phyloP scores from a whole-genome alignment of 2,888 invertebrate genomes.

The Ctenicera cuprea region DNA sequence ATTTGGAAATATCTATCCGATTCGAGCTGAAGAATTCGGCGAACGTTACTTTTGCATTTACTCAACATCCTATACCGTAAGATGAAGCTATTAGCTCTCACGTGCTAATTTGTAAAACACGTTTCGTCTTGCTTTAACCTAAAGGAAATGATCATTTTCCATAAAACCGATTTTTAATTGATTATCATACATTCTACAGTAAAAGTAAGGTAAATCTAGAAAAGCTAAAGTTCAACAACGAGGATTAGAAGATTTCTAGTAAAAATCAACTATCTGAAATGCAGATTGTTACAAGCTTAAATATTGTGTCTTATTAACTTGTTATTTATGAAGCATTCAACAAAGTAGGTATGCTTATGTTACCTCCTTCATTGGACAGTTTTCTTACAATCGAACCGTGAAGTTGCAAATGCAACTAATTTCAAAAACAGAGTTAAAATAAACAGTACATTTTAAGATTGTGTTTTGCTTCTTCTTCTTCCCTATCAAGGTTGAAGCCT shows the following conservation, averaged over 20 bases:
- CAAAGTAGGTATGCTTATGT: not conserved
- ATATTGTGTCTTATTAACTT: not conserved
- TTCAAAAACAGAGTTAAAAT: too few species aligned
- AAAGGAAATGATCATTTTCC: not conserved
- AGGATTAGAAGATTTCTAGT: not conserved
- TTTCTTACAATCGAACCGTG: too few species aligned
- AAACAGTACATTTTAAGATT: too few species aligned
- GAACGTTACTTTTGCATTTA: constrained; percentile 33
- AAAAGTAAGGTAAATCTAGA: too few species aligned
- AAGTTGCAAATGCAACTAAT: too few species aligned
- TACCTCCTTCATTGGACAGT: too few species aligned
- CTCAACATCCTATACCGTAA: constrained; percentile 30
- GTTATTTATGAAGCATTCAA: not conserved
- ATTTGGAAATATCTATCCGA: constrained; percentile 26
- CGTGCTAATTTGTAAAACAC: constrained; percentile 36
- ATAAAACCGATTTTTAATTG: not conserved
- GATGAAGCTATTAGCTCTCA: constrained; percentile 37
- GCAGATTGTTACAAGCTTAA: constrained; percentile 9
- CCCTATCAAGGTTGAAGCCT: too few species aligned
- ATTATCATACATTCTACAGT: too few species aligned
- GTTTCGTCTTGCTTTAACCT: constrained; percentile 10
- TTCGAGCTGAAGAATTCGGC: constrained; percentile 19
- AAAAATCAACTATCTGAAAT: constrained; percentile 1
- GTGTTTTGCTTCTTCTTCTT: too few species aligned
- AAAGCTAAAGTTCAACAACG: too few species aligned